These are phyloP conservation scores for Apis cerana DNA, from an alignment of 1,140 invertebrate species.

Conservation along the genomic window DNA sequence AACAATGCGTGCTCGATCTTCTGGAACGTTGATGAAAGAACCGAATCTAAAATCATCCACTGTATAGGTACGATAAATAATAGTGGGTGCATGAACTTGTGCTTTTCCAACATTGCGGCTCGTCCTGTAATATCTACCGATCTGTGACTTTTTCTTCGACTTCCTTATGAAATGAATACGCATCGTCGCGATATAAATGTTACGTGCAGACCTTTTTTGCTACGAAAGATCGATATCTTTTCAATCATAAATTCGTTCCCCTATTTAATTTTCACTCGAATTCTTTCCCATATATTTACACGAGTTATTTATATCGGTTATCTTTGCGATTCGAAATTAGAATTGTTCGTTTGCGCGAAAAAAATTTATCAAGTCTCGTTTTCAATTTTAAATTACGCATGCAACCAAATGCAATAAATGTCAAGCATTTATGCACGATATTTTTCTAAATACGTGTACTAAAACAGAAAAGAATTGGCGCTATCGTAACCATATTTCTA, in stretches of 20 bases:
- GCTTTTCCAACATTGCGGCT: conserved; percentile 69
- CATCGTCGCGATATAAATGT: conserved; percentile 26
- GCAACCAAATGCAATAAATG: too few species aligned
- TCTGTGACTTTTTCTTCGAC: conserved; percentile 54
- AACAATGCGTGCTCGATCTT: conserved; percentile 74
- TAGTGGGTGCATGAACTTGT: conserved; percentile 77
- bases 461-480: background rate
- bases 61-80: conserved; percentile 72
- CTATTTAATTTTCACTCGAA: too few species aligned
- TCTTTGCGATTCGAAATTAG: too few species aligned
- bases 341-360: too few species aligned
- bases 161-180: conserved; percentile 41
- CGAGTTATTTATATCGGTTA: too few species aligned
- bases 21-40: conserved; percentile 67
- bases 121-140: conserved; percentile 62
- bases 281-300: too few species aligned
- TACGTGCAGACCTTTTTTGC: background rate
- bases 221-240: too few species aligned
- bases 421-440: too few species aligned
- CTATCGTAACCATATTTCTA: background rate
- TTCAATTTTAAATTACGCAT: too few species aligned
- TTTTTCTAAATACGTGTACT: too few species aligned
- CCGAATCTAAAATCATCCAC: conserved; percentile 54
- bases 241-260: background rate
- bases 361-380: too few species aligned